Evolutionary conservation across 2,113 vertebrate genomes (phyloP).

Genomic region (Grammomys surdaster): DNA sequence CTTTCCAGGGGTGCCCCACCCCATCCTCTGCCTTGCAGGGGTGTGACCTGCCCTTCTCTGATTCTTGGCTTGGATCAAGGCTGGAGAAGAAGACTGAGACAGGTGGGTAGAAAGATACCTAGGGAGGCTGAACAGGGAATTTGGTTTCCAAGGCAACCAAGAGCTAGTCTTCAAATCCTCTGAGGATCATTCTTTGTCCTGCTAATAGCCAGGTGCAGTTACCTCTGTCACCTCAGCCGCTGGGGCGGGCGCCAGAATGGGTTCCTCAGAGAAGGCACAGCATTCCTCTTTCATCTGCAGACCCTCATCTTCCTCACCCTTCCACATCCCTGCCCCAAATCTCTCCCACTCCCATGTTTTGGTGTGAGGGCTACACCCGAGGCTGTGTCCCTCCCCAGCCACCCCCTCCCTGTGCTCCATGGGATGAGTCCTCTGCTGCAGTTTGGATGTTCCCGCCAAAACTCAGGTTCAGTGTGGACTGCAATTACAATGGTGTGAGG

Average conservation of each 20-base stretch:
- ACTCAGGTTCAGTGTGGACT: background rate
- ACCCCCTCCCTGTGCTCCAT: background rate
- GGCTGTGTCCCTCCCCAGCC: too few relatives aligned
- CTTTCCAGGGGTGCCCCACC: background rate
- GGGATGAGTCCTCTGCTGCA: background rate
- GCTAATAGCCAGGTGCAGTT: slow-evolving; percentile 41
- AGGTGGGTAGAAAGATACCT: background rate
- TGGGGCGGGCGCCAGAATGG: background rate
- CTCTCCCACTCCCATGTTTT: background rate
- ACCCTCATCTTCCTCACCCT: background rate
- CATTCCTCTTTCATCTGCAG: too few relatives aligned
- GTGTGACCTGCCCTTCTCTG: background rate
- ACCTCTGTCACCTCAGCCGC: background rate
- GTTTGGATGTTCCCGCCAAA: background rate
- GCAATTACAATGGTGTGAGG: background rate
- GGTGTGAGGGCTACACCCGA: background rate
- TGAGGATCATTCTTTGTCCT: slow-evolving; percentile 34
- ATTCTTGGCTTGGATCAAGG: background rate
- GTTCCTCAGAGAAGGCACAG: background rate
- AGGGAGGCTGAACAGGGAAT: slow-evolving; percentile 16
- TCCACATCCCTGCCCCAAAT: background rate
- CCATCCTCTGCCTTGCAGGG: background rate
- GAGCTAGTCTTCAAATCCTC: background rate
- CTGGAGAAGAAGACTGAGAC: background rate
- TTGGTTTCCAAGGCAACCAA: slow-evolving; percentile 73